Base-by-base conservation (phyloP, 1,140 invertebrate species). In the Campoletis sonorensis region DNA sequence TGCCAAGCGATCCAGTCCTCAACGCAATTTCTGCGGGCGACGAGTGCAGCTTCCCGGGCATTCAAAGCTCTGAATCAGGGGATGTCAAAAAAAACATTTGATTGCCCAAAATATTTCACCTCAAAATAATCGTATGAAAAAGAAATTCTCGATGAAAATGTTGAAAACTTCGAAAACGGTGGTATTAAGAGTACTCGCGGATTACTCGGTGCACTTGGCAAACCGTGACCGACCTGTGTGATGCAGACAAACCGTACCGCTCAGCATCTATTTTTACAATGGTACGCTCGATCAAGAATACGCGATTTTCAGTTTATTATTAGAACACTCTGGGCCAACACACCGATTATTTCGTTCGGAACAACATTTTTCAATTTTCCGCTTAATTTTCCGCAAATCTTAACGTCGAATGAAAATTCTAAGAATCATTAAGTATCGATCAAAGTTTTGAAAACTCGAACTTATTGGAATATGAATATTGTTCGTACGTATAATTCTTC, bases 1-100 rank as follows among this genome's bases (percentile, higher is more conserved):
- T 92, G 90, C 90, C 91, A 92, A 40, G 90, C 90, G 73, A 92
- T 92, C 90, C 89, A 92, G 80, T 92, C 88, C 75, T 92, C 89
- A 10, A 92, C 90, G 81, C 90, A 91, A 75, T 90, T 92, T 82
- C 90, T 91, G 54, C 91, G 88, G 33, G 90, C 89, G 11, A 87
- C 85, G 64, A 92, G 87, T 80, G 89, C 90, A 70, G 89, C 87
- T 87, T 92, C 90, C 45, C 91, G 89, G 37, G 90, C 91, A 81
- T 88, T 89, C 70, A 92, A 85, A 85, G 92, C 89, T 87, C 91
- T 92, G 72, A 33, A 18, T 27, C 30, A 54, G 54, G 23, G 8
- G 26, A 76, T 10, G 11, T 30, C 23, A 54, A 4, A 37, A 33
- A 33, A 33, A 33, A 33, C 3, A 8, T 16, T 37, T 11, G 54